Base-by-base conservation (phyloP, 2,113 vertebrate genomes). In the Paraplagusia blochii region DNA sequence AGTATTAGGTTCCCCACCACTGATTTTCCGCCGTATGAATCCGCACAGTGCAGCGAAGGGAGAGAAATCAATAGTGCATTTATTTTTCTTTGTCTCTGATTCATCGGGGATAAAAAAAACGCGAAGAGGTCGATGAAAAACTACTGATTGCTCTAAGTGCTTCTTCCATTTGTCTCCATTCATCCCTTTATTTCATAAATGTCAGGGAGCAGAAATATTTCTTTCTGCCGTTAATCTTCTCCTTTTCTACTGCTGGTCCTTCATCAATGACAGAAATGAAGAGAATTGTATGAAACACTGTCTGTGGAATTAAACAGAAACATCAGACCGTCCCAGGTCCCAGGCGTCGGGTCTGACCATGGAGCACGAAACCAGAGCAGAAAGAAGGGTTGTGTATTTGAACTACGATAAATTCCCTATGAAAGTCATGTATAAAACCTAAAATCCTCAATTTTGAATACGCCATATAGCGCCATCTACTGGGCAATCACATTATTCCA, bases 51-150 rank as follows among this genome's bases (percentile, higher is more conserved):
- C 36, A 17, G 34, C 76, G 77, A 1, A 44, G 15, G 16, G 15
- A 80, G 77, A 15, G 15, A 15, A 36, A 51, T 81, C 73, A 69
- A 79, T 71, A 76, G 59, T 68, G 64, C 54, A 70, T 85, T 79
- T 80, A 77, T 83, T 79, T 79, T 69, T 62, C 69, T 72, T 57
- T 71, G 56, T 53, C 53, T 73, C 65, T 62, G 64, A 70, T 63
- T 75, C 55, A 60, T 12, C 49, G 44, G 16, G 61, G 48, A 67
- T 39, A 18, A 63, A 51, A 44, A 57, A 36, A 43, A 43, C 7
- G 6, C 13, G 2, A 3, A 11, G 8, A n/a, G 10, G 45, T 74
- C 68, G 55, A 71, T 73, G 68, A 54, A 55, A 45, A 58, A 43
- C 43, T 39, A 7, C 62, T 71, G 70, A 68, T 70, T 79, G 67